Percentiles rank a stretch among this genome's conserved stretches.
These are phyloP conservation scores for Drosophila conformis DNA, from an alignment of 2,888 invertebrate species.

Conservation along the genomic window DNA sequence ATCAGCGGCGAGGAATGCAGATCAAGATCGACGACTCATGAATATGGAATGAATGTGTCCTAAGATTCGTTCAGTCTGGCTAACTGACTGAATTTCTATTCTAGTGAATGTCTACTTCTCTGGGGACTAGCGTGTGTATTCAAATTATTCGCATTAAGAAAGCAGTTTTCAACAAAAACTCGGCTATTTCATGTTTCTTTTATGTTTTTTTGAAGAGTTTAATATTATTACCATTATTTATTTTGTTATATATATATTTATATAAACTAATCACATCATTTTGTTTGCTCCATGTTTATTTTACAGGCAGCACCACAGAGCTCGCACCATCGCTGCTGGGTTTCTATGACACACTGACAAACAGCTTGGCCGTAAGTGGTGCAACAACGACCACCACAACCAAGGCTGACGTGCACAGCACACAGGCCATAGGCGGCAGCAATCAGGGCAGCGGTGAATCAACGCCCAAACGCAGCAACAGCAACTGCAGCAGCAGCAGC, in stretches of 20 bases:
- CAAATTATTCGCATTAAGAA: background rate
- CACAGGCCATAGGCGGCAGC: constrained; percentile 25
- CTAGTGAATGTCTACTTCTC: background rate
- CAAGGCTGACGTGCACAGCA: constrained; percentile 32
- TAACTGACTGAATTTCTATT: background rate
- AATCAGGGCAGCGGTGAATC: constrained; percentile 67
- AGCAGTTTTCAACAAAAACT: background rate
- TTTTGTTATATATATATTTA: background rate
- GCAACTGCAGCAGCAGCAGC: constrained; percentile 61
- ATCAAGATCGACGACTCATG: constrained; percentile 52
- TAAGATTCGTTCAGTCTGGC: background rate
- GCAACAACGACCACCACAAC: constrained; percentile 38
- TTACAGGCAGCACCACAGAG: constrained; percentile 93
- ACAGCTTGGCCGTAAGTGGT: constrained; percentile 82
- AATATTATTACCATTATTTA: too few species aligned
- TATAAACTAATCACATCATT: background rate
- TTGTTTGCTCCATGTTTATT: constrained; percentile 62
- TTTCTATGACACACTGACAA: constrained; percentile 92
- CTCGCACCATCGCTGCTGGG: constrained; percentile 94
- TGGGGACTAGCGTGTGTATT: background rate
- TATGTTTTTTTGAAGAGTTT: fast-evolving
- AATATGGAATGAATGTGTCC: constrained; percentile 19
- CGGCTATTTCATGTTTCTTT: background rate
- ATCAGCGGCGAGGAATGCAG: constrained; percentile 50
- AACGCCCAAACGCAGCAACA: constrained; percentile 65